These are phyloP conservation scores for Scelioninae gen. 1 DNA, from an alignment of 2,888 invertebrate species.

Conservation along the genomic window DNA sequence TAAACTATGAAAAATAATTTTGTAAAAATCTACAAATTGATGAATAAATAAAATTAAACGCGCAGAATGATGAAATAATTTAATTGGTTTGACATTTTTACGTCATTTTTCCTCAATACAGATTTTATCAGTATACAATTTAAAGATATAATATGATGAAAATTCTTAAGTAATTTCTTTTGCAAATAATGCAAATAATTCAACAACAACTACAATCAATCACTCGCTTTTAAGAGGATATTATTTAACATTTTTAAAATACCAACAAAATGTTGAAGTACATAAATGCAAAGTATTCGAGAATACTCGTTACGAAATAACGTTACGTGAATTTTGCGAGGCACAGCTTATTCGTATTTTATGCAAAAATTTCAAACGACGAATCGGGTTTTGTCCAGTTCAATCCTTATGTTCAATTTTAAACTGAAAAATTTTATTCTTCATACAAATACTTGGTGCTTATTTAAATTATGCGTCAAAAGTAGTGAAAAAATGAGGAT, in stretches of 20 bases:
- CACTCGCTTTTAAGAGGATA: not conserved
- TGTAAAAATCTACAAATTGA: too few relatives aligned
- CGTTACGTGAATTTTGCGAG: slow-evolving; percentile 31
- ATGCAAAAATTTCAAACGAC: slow-evolving; percentile 28
- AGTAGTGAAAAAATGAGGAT: not conserved
- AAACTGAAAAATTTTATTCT: slow-evolving; percentile 28
- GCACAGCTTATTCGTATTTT: slow-evolving; percentile 34
- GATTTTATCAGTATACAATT: too few relatives aligned
- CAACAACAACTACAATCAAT: slow-evolving; percentile 14
- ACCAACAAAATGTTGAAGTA: slow-evolving; percentile 1
- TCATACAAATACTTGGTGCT: slow-evolving; percentile 14
- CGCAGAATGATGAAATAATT: too few relatives aligned
- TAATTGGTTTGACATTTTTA: too few relatives aligned
- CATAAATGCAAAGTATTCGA: slow-evolving; percentile 30
- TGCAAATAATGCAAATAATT: slow-evolving; percentile 14
- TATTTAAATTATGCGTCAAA: not conserved
- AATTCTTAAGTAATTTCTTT: not conserved
- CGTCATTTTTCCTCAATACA: too few relatives aligned
- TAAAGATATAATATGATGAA: not conserved
- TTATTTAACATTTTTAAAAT: slow-evolving; percentile 31
- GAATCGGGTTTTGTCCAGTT: slow-evolving; percentile 19
- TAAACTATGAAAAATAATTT: too few relatives aligned
- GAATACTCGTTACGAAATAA: slow-evolving; percentile 33
- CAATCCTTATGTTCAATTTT: slow-evolving; percentile 16
- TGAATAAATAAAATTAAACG: too few relatives aligned